Evolutionary conservation across 2,888 invertebrate species (phyloP).

Genomic region (Pachydiplax longipennis): DNA sequence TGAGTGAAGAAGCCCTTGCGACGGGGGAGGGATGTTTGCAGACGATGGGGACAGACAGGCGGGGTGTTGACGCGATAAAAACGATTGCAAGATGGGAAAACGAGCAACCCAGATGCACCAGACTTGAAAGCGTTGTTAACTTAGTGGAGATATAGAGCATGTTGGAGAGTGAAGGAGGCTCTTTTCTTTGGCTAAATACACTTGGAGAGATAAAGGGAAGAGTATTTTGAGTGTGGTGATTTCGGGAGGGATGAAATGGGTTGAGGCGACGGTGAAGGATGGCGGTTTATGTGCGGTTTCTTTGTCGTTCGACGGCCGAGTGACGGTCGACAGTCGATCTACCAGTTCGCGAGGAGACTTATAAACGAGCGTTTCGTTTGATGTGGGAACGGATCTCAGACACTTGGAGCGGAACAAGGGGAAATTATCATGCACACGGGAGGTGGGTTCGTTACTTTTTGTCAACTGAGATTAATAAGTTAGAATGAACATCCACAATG

Average conservation of each 20-base stretch:
- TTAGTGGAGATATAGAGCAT: not conserved
- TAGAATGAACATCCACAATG: too few species aligned
- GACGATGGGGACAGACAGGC: not conserved
- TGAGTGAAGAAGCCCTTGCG: not conserved
- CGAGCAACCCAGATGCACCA: slow-evolving; percentile 14
- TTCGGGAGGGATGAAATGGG: not conserved
- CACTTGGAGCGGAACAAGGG: too few species aligned
- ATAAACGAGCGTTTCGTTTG: too few species aligned
- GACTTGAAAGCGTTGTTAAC: not conserved
- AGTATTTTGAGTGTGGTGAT: not conserved
- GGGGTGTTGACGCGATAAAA: not conserved
- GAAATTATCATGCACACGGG: not conserved
- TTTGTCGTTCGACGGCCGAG: not conserved
- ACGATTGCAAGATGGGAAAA: not conserved
- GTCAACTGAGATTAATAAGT: not conserved
- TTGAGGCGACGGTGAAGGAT: not conserved
- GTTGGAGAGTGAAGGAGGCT: not conserved
- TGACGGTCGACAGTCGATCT: too few species aligned
- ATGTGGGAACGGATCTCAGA: too few species aligned
- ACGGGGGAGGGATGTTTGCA: not conserved
- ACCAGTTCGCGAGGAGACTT: too few species aligned
- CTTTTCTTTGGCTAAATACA: not conserved
- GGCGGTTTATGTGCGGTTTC: not conserved
- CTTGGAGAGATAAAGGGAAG: not conserved
- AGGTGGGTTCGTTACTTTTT: not conserved